Base-by-base conservation (phyloP, 2,888 invertebrate species). In the Pogonocherus hispidulus region DNA sequence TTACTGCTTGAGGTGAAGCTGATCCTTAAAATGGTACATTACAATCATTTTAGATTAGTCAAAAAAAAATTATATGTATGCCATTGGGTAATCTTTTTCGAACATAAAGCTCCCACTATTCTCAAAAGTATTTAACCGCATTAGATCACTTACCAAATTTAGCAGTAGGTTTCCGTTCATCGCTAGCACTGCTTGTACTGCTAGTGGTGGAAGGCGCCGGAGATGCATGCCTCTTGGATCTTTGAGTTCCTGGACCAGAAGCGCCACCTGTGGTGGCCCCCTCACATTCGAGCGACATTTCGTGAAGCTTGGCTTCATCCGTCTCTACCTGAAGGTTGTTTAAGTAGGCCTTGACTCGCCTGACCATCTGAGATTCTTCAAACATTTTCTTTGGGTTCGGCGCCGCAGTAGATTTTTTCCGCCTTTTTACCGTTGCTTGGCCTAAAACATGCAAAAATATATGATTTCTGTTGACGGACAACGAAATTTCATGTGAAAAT, bases 321-420 rank as follows among this genome's bases (percentile, higher is more conserved):
- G 93, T 94, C 78, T 95, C 94, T 4, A 96, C 95, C 79, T 95
- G 93, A 89, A 99, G 91, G 79, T 95, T 94, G 75, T 94, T 93
- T 68, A 99, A 89, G 87, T 99, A 99, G 1, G 98, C 95, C 84
- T 98, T 97, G 3, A 99, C 98, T 65, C 98, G 89, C 27, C 98
- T 90, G 64, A 98, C 97, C 99, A 99, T 99, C 87, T 98, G 97
- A 27, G 98, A 97, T 88, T 98, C 98, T 86, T 98, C 98, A 85
- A 97, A 98, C 97, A 98, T 98, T 86, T 97, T 98, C 87, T 98
- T 98, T 59, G 96, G 95, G 86, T 98, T 98, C 1, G 96, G 96
- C 3, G 95, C 94, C 23, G 96, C 93, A 27, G 94, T 91, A 0
- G 96, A 93, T 83, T 96, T 94, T 86, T 96, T 96, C 76, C 96